Evolutionary conservation across 2,797 vertebrate genomes (phyloP).

Genomic region (Malurus splendens): DNA sequence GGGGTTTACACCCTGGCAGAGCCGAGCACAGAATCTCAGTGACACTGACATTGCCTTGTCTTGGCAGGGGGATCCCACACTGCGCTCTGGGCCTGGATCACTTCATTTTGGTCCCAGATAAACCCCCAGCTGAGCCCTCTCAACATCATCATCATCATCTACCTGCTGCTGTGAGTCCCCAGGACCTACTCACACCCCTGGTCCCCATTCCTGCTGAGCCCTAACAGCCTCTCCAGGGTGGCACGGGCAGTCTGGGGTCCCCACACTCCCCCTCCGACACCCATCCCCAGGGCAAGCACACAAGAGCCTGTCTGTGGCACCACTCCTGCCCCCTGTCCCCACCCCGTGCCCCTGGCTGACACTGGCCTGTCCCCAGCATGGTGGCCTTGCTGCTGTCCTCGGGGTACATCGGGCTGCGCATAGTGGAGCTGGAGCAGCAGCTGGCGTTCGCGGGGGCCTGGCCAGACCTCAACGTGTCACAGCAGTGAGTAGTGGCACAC

Average conservation of each 20-base stretch:
- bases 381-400: constrained; percentile 80
- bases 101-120: background rate
- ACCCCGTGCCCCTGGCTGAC: background rate
- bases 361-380: background rate
- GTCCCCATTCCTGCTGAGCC: fast-evolving
- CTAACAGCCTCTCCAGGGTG: fast-evolving
- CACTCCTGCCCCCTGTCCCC: background rate
- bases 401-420: constrained; percentile 84
- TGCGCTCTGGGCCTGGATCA: constrained; percentile 2
- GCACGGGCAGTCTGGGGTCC: fast-evolving
- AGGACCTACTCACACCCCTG: fast-evolving
- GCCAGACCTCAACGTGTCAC: constrained; percentile 49
- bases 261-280: background rate
- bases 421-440: constrained; percentile 83
- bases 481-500: background rate
- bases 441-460: constrained; percentile 71
- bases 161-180: constrained; percentile 81
- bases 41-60: background rate
- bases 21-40: fast-evolving
- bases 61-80: constrained; percentile 63
- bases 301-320: fast-evolving
- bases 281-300: fast-evolving
- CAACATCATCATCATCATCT: constrained; percentile 79
- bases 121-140: constrained; percentile 53
- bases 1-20: background rate